Evolutionary conservation across 2,888 invertebrate species (phyloP).

Genomic region (Osmoderma eremita): DNA sequence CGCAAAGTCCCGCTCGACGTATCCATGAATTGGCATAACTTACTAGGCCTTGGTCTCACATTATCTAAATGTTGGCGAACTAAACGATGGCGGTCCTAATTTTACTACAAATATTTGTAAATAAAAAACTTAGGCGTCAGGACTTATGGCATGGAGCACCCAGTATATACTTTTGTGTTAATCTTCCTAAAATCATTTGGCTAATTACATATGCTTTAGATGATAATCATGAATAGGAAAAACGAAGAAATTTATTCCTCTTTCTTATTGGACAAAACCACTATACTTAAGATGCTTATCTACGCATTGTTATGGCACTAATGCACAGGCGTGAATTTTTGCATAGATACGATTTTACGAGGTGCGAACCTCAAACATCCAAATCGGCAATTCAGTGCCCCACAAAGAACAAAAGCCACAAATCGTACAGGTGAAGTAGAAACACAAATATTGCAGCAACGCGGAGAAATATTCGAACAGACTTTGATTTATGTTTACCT

Average conservation of each 20-base stretch:
- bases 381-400: not conserved
- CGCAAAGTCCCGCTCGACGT: no score
- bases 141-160: no score
- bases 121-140: no score
- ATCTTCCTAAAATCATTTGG: no score
- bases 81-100: no score
- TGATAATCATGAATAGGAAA: not conserved
- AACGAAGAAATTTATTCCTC: constrained; percentile 23
- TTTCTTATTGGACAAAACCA: not conserved
- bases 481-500: no score
- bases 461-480: not conserved
- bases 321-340: constrained; percentile 39
- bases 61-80: no score
- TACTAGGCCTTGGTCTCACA: no score
- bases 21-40: no score
- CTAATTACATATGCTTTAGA: no score
- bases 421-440: not conserved
- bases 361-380: constrained; percentile 34
- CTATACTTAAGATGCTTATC: constrained; percentile 37
- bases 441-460: not conserved
- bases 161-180: no score
- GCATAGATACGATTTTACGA: constrained; percentile 36
- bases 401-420: constrained; percentile 17
- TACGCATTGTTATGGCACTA: constrained; percentile 9
- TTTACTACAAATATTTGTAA: no score